Base-by-base conservation (phyloP, 37 sponge, comb jelly and placozoan species). In the Dysidea cf. avara region DNA sequence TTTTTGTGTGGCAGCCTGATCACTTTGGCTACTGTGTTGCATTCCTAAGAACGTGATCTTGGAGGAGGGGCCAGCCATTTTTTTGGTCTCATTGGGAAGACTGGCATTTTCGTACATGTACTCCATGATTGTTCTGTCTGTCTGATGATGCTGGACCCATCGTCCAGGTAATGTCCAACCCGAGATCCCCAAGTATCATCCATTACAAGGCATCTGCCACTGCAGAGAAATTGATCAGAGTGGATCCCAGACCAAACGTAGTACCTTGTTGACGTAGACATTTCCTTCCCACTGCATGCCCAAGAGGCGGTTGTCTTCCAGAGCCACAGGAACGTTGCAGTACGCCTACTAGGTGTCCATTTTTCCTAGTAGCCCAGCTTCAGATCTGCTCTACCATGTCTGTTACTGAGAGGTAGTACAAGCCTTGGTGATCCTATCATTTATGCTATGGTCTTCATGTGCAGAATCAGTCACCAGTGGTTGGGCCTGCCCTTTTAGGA, bases 201-300 rank as follows among this genome's bases (percentile, higher is more conserved):
- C 77, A 77, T 20, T 22, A 35, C 13, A 50, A 36, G 20, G 78
- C 56, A 1, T 79, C 70, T 17, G 80, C 63, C 34, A 69, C 49
- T 21, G 70, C 60, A 13, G 59, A 39, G 39, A 79, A 79, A 17
- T 54, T 32, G 25, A 54, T 16, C 18, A 70, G 77, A 16, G 65
- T 50, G 31, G 80, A 68, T 22, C 52, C 49, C 18, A 68, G 51
- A 5, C 70, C 70, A 17, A 68, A 3, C 49, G 70, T 18, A 79
- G 70, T 1, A 28, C 39, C 34, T 38, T 68, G 29, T 79, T 70
- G 7, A 68, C 51, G 61, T 56, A 56, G 30, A 79, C 39, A 46
- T 59, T 53, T 29, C 80, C 70, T 33, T 68, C 39, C 62, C 80
- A 79, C 31, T 29, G 29, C 71, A 68, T 58, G 38, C 71, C 80